Evolutionary conservation across 2,113 vertebrate species (phyloP).

Genomic region (Nannobrachium achirus): DNA sequence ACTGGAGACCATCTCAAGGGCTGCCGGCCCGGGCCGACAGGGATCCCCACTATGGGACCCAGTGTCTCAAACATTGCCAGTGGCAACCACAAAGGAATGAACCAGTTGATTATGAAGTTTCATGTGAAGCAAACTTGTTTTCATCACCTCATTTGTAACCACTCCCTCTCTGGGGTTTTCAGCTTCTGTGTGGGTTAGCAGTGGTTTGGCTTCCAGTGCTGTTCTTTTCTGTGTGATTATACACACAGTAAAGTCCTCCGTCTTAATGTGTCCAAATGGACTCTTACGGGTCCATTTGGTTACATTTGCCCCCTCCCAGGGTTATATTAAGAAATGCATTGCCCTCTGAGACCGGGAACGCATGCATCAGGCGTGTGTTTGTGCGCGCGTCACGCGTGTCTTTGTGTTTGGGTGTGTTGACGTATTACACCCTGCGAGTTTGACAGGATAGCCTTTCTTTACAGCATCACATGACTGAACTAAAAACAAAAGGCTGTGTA

Average conservation of each 20-base stretch:
- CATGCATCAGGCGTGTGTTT: slow-evolving; percentile 34
- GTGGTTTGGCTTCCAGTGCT: slow-evolving; percentile 8
- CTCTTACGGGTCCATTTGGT: no score
- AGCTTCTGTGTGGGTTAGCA: slow-evolving; percentile 12
- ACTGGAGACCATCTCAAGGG: no score
- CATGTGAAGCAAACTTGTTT: slow-evolving; percentile 22
- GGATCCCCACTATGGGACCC: not conserved
- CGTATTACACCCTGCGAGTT: not conserved
- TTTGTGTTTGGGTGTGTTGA: not conserved
- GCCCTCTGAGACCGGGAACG: slow-evolving; percentile 1
- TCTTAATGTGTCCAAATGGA: no score
- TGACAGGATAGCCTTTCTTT: slow-evolving; percentile 28
- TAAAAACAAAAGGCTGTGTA: slow-evolving; percentile 35
- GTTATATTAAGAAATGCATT: slow-evolving; percentile 20
- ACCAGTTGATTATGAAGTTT: slow-evolving; percentile 7
- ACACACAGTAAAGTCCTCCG: no score
- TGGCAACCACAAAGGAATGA: slow-evolving; percentile 30
- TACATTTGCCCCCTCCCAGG: not conserved
- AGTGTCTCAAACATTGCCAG: slow-evolving; percentile 14
- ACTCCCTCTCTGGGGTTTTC: slow-evolving; percentile 24
- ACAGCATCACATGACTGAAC: slow-evolving; percentile 13
- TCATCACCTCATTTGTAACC: slow-evolving; percentile 10
- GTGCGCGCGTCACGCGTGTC: slow-evolving; percentile 13
- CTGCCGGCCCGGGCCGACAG: not conserved
- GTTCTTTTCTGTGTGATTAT: not conserved